Conservation (phyloP, 2,888 invertebrate genomes). For the Meteorus colon region DNA sequence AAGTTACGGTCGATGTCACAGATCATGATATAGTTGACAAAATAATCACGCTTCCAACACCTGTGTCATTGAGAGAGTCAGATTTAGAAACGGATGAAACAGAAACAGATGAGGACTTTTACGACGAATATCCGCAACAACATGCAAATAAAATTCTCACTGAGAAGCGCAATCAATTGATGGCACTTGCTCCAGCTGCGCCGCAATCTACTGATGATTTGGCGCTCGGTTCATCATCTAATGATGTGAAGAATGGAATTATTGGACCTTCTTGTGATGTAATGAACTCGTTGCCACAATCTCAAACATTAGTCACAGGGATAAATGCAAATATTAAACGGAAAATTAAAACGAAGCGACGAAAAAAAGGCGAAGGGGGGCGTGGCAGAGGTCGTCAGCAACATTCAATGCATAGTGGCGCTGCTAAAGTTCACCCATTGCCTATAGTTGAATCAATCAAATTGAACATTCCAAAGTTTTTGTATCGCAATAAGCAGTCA, state of each 20-base stretch:
- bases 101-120: constrained; percentile 91
- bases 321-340: constrained; percentile 67
- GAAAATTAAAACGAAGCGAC: constrained; percentile 80
- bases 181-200: constrained; percentile 78
- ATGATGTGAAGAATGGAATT: constrained; percentile 66
- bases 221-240: constrained; percentile 45
- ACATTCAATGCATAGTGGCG: background rate
- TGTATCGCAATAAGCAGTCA: constrained; percentile 65
- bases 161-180: constrained; percentile 82
- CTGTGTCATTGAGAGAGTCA: constrained; percentile 83
- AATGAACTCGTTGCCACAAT: constrained; percentile 1
- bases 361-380: constrained; percentile 72
- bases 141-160: constrained; percentile 82
- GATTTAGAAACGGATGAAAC: constrained; percentile 90
- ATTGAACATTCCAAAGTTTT: constrained; percentile 77
- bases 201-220: constrained; percentile 69
- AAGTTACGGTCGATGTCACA: background rate
- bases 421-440: background rate
- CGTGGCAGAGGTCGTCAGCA: constrained; percentile 22
- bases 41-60: constrained; percentile 64
- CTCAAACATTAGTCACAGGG: constrained; percentile 65
- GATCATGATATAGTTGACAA: constrained; percentile 11
- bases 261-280: constrained; percentile 35
- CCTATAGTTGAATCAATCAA: constrained; percentile 76
- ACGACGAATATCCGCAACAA: constrained; percentile 87